Base-by-base conservation (phyloP, 2,888 invertebrate species). In the Acronicta leporina region DNA sequence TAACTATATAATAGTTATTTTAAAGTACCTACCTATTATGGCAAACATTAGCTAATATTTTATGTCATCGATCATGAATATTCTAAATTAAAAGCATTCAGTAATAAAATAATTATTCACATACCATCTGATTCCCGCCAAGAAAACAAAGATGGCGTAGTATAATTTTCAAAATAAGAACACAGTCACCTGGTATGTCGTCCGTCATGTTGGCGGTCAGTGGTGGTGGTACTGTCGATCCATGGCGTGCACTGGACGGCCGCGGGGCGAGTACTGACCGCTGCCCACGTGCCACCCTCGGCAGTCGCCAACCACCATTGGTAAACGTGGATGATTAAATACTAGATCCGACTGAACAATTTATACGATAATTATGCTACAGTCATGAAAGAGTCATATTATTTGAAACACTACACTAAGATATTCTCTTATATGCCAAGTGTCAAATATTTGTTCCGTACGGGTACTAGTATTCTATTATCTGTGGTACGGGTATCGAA, bases 181-280 rank as follows among this genome's bases (percentile, higher is more conserved):
- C 71, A 77, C 70, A 68, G 63, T 86, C 80, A 94, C 94, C 94
- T 91, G 94, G 94, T 83, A 94, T 93, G 73, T 93, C 94, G 77
- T 94, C 94, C 64, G 78, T 76, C 77, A 77, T 77, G 74, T 66
- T 68, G 65, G 59, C 56, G 61, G 77, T 63, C 69, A 63, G 59
- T 64, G 66, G 45, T 60, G 63, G 60, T 70, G 73, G 57, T 63
- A 65, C 45, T 59, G 63, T 59, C 71, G 73, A 69, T 74, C 82
- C 89, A 89, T 88, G 84, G 81, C 82, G 82, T 81, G 83, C 85
- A 83, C 85, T 79, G 72, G 78, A 60, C 87, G 91, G 84, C 84
- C 89, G 91, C 91, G 84, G 82, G 85, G 84, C 88, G 85, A 83
- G 77, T 77, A 92, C 94, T 94, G 93, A 92, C 93, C 93, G 85